Evolutionary conservation across 1,140 invertebrate species (phyloP), one percentile per base, ranked within the genome.

Genomic region (Ylistrum balloti): DNA sequence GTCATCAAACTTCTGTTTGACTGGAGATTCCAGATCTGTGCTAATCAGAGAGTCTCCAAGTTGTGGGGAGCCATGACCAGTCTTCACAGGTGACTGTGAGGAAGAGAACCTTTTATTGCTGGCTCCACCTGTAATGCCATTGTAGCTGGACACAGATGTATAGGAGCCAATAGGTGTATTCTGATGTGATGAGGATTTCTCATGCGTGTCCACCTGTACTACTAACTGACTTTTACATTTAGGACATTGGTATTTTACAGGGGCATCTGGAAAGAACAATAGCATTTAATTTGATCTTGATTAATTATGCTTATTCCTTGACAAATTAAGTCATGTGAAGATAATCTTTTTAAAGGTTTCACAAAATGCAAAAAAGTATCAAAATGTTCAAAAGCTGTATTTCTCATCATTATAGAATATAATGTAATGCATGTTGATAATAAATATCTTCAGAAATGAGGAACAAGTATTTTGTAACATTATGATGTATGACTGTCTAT

Each of bases 141-240:
- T 74, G n/a, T 28, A 20, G 28, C 85, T 90, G 3, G 48, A 56
- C 32, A 35, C 32, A 32, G 91, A 86, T 11, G 74, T 86, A 33
- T 85, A 89, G 32, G 93, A 93, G 3, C 91, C 93, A 11, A 85
- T 38, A 74, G 93, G 91, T 33, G 90, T 91, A 0, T 88, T 92
- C n/a, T 87, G 35, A 33, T 33, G 45, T 11, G 92, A 87, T 32
- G 45, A 33, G 33, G 89, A 32, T 32, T 33, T 88, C 45, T 86
- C 88, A 0, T 85, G 33, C 9, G 41, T 28, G 22, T 92, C 90
- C 17, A 93, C n/a, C 33, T 93, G 92, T 33, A 94, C 92, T 3
- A 95, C 91, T 86, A 94, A 92, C 41, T 92, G 88, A 92, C 94
- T 94, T 33, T 88, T 34, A 92, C 94, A 95, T 28, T 93, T 92